A percentile compares a stretch with the other conserved stretches of the same genome.
These are phyloP conservation scores for Ormyrus nitidulus DNA, from an alignment of 2,888 invertebrate species.

Conservation along the genomic window DNA sequence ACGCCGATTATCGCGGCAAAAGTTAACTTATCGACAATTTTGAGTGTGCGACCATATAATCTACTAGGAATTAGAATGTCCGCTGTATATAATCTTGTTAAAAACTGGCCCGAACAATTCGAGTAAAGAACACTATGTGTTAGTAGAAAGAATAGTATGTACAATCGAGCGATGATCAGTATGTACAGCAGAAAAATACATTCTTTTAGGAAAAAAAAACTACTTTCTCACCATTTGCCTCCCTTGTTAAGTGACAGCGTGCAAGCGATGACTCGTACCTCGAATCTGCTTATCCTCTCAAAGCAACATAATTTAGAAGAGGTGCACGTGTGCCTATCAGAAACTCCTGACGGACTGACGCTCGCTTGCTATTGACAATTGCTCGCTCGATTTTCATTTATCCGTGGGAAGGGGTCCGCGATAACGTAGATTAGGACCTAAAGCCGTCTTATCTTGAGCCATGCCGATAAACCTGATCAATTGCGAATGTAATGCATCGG, in stretches of 20 bases:
- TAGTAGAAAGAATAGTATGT: neutral
- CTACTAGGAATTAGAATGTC: too few relatives aligned
- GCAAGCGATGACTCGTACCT: neutral
- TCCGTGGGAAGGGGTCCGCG: slow-evolving; percentile 30
- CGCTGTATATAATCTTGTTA: too few relatives aligned
- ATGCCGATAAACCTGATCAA: neutral
- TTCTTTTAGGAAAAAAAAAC: too few relatives aligned
- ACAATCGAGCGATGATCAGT: too few relatives aligned
- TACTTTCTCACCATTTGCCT: slow-evolving; percentile 40
- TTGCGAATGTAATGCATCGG: too few relatives aligned
- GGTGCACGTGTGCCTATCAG: slow-evolving; percentile 16
- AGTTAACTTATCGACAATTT: too few relatives aligned
- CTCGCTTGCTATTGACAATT: slow-evolving; percentile 20
- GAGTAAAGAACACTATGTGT: neutral
- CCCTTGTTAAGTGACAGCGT: slow-evolving; percentile 3
- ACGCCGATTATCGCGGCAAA: too few relatives aligned
- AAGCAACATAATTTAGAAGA: too few relatives aligned
- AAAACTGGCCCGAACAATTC: too few relatives aligned
- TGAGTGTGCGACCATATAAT: too few relatives aligned
- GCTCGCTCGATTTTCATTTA: slow-evolving; percentile 27
- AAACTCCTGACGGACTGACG: slow-evolving; percentile 38
- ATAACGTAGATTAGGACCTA: slow-evolving; percentile 43
- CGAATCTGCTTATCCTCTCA: neutral
- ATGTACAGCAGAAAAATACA: too few relatives aligned
- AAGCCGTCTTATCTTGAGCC: slow-evolving; percentile 25